Percentiles rank a stretch among this genome's conserved stretches.
Evolutionary conservation across 37 sponge, comb jelly and placozoan species (phyloP).

Genomic region (Petrosia ficiformis): DNA sequence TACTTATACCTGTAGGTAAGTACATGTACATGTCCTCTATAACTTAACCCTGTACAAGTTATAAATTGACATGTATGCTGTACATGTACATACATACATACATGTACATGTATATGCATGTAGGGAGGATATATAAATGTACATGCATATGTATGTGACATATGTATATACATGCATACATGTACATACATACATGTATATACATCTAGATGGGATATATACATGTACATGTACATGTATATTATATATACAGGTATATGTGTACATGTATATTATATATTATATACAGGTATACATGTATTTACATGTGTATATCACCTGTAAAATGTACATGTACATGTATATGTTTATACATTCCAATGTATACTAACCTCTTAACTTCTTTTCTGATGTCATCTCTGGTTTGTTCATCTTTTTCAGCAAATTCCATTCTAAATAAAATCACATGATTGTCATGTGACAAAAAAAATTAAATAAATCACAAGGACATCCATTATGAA

Average conservation of each 20-base stretch:
- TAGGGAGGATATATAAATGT: neutral
- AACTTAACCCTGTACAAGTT: no score
- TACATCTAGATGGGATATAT: neutral
- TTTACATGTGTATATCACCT: no score
- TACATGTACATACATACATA: conserved; percentile 12
- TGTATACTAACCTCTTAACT: conserved; percentile 82
- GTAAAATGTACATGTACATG: no score
- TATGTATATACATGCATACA: neutral
- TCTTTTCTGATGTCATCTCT: conserved; percentile 95
- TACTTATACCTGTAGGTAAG: no score
- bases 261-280: no score
- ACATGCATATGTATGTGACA: conserved; percentile 8
- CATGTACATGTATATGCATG: conserved; percentile 12
- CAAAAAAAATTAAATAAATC: neutral
- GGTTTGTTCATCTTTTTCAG: conserved; percentile 82
- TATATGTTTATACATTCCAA: no score
- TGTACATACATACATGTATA: neutral
- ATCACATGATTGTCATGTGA: neutral
- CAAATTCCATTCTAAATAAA: conserved; percentile 61
- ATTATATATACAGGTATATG: no score
- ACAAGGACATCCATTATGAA: neutral
- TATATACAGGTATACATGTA: no score
- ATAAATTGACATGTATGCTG: no score
- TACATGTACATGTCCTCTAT: no score
- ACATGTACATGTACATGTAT: neutral